Conservation (phyloP, 2,797 vertebrate genomes). For the Graptemys geographica region DNA sequence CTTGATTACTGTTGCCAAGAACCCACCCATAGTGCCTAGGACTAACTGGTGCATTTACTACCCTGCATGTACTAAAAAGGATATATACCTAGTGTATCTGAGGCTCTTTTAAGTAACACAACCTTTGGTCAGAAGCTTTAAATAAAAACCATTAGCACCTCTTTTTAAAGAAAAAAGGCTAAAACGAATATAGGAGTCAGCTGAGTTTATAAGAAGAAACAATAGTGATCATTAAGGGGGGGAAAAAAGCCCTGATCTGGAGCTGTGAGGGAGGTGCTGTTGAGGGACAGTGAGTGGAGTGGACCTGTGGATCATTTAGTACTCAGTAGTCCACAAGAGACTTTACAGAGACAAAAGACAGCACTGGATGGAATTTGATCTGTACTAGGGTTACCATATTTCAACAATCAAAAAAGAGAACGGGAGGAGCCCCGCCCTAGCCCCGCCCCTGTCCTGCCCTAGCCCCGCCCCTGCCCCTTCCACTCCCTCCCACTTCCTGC, state of each 20-base stretch:
- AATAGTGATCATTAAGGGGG: neutral
- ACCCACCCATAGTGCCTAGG: neutral
- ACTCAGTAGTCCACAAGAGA: neutral
- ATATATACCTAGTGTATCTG: neutral
- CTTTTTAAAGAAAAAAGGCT: neutral
- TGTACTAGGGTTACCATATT: neutral
- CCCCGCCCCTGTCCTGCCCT: too few species aligned
- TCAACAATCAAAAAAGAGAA: too few species aligned
- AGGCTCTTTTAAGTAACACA: neutral
- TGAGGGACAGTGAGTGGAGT: neutral
- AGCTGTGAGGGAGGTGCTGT: neutral
- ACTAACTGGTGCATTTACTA: neutral
- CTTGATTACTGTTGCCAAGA: neutral
- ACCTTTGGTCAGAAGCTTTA: constrained; percentile 23
- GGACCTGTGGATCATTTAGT: neutral
- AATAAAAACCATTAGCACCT: neutral
- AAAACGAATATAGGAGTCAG: neutral
- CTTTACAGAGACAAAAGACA: constrained; percentile 12
- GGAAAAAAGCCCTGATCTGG: fast-evolving
- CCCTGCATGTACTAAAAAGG: neutral
- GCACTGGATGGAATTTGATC: neutral
- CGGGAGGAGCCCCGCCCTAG: too few species aligned
- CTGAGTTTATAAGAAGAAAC: neutral
- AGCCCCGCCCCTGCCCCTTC: too few species aligned
- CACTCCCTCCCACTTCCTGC: too few species aligned